A percentile compares a stretch with the other conserved stretches of the same genome.
Evolutionary conservation across 2,888 invertebrate genomes (phyloP).

Genomic region (Hoplodrina ambigua): DNA sequence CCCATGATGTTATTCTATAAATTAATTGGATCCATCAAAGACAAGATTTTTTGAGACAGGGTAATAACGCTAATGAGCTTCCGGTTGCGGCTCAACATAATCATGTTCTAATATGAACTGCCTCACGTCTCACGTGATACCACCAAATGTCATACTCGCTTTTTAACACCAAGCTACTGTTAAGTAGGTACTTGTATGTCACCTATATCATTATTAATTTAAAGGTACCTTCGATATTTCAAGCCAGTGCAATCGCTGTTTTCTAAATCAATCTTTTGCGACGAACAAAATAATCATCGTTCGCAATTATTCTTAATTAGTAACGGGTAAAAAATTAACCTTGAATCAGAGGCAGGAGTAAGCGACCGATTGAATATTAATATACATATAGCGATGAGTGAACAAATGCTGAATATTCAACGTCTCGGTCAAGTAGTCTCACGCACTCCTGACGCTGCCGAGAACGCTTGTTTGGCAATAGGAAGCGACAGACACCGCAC

Average conservation of each 20-base stretch:
- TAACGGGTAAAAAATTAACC: conserved; percentile 80
- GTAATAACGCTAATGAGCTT: conserved; percentile 54
- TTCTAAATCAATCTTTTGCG: conserved; percentile 58
- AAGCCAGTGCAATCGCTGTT: conserved; percentile 25
- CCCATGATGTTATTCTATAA: conserved; percentile 23
- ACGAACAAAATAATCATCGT: conserved; percentile 61
- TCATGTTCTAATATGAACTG: conserved; percentile 36
- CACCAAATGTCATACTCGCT: conserved; percentile 36
- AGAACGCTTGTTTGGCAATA: conserved; percentile 59
- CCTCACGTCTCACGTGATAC: conserved; percentile 44
- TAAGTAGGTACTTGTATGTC: conserved; percentile 1
- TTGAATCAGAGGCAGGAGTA: conserved; percentile 81
- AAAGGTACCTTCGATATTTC: not conserved
- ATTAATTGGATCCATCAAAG: conserved; percentile 26
- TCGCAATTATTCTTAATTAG: conserved; percentile 77
- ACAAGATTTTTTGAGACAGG: conserved; percentile 37
- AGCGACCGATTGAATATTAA: conserved; percentile 86
- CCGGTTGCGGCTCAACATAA: conserved; percentile 45
- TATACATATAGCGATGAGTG: conserved; percentile 77
- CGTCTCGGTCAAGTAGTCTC: conserved; percentile 82
- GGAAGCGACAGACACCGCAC: conserved; percentile 45
- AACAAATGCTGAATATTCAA: conserved; percentile 84
- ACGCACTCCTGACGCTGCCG: conserved; percentile 69
- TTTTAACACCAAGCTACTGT: conserved; percentile 4
- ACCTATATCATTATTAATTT: not conserved